Conservation (phyloP, 2,113 vertebrate species). For the Delphinapterus leucas region DNA sequence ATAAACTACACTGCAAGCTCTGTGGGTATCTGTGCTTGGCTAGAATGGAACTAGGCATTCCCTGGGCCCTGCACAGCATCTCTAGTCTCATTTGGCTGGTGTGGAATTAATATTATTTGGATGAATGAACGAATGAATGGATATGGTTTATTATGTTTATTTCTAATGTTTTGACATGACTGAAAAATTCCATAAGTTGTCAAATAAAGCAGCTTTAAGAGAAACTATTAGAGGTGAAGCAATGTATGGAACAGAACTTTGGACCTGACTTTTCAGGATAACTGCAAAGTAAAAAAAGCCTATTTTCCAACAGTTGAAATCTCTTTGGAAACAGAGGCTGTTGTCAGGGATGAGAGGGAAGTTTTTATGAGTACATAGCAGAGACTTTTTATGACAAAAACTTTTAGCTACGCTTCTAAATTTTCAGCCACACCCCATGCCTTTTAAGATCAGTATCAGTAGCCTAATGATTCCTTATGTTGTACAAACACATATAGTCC, state of each 20-base stretch:
- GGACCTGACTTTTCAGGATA: background rate
- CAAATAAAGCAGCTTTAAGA: background rate
- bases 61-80: rapidly evolving
- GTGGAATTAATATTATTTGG: background rate
- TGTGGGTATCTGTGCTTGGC: background rate
- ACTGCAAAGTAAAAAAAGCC: background rate
- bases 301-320: background rate
- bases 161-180: background rate
- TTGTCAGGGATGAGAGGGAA: background rate
- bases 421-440: background rate
- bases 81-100: background rate
- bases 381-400: background rate
- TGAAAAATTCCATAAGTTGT: background rate
- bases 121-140: background rate
- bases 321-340: background rate
- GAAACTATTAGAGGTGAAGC: background rate
- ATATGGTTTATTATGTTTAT: background rate
- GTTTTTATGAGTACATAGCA: background rate
- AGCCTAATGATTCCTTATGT: background rate
- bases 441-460: background rate
- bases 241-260: background rate
- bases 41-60: background rate
- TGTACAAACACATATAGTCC: background rate
- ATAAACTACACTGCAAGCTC: background rate
- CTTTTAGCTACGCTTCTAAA: background rate